Percentiles rank a stretch among this genome's conserved stretches.
These are phyloP conservation scores for Oryzias javanicus DNA, from an alignment of 2,113 vertebrate genomes.

Conservation along the genomic window DNA sequence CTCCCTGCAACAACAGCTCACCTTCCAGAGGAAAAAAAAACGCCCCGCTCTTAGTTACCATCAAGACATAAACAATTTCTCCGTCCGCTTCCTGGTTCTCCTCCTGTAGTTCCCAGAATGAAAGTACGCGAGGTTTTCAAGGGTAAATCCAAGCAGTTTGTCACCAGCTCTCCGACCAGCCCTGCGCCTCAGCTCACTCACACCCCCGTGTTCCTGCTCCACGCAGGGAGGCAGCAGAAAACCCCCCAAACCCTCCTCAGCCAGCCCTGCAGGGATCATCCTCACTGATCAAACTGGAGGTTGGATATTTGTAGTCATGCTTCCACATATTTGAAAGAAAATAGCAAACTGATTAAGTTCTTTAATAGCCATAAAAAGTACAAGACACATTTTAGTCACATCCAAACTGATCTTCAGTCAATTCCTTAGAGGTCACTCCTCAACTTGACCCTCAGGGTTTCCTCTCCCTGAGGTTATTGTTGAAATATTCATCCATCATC, in stretches of 20 bases:
- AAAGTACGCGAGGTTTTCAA: slow-evolving; percentile 23
- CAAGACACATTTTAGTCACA: no score
- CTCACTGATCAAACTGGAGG: slow-evolving; percentile 16
- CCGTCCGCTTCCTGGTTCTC: slow-evolving; percentile 26
- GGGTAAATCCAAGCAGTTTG: slow-evolving; percentile 50
- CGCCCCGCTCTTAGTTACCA: slow-evolving; percentile 28
- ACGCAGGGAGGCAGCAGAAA: slow-evolving; percentile 47
- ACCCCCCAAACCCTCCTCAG: slow-evolving; percentile 50
- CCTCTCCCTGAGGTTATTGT: slow-evolving; percentile 14
- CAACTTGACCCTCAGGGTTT: slow-evolving; percentile 33
- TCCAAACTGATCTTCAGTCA: not conserved
- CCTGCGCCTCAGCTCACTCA: slow-evolving; percentile 60
- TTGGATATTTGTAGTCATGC: not conserved
- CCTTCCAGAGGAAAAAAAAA: slow-evolving; percentile 21
- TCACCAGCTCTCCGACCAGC: slow-evolving; percentile 52
- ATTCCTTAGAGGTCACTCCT: slow-evolving; percentile 11
- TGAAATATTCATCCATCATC: slow-evolving; percentile 65
- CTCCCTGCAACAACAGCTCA: slow-evolving; percentile 21
- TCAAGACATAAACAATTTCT: slow-evolving; percentile 23
- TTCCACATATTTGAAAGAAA: no score
- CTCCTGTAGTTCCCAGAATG: slow-evolving; percentile 35
- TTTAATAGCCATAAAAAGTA: no score
- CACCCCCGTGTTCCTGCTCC: slow-evolving; percentile 54
- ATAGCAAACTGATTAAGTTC: no score
- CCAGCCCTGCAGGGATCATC: slow-evolving; percentile 57